Evolutionary conservation across 2,113 vertebrate species (phyloP).

Genomic region (Chiloscyllium plagiosum): DNA sequence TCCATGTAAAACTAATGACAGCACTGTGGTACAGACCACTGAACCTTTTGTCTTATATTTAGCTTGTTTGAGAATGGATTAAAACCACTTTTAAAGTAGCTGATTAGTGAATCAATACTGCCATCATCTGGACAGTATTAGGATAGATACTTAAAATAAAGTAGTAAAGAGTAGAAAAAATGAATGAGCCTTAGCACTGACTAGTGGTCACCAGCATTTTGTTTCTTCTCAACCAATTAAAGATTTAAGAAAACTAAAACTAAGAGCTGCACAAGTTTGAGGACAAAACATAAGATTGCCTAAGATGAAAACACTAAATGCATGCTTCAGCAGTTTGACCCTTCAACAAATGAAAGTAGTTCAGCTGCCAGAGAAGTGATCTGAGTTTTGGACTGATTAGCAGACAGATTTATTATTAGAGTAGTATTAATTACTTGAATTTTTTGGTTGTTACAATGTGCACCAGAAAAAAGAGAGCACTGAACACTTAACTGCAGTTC

Average conservation of each 20-base stretch:
- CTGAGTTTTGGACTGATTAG: background rate
- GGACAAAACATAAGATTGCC: background rate
- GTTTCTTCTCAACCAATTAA: background rate
- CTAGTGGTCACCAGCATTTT: background rate
- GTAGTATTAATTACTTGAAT: background rate
- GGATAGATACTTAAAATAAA: background rate
- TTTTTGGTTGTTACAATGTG: background rate
- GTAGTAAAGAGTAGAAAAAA: background rate
- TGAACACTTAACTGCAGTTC: background rate
- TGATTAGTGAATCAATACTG: constrained; percentile 11
- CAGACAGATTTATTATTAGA: background rate
- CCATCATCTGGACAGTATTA: constrained; percentile 19
- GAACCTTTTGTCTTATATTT: background rate
- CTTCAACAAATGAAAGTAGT: background rate
- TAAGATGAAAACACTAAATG: background rate
- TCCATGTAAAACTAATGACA: background rate
- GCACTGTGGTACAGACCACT: background rate
- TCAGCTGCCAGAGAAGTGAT: background rate
- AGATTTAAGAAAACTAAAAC: background rate
- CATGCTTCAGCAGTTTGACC: background rate
- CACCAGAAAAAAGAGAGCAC: background rate
- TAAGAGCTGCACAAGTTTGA: background rate
- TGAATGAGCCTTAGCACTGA: background rate
- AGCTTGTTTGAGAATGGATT: background rate
- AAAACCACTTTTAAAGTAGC: background rate